Evolutionary conservation across 2,888 invertebrate genomes (phyloP).

Genomic region (Noctua janthe): DNA sequence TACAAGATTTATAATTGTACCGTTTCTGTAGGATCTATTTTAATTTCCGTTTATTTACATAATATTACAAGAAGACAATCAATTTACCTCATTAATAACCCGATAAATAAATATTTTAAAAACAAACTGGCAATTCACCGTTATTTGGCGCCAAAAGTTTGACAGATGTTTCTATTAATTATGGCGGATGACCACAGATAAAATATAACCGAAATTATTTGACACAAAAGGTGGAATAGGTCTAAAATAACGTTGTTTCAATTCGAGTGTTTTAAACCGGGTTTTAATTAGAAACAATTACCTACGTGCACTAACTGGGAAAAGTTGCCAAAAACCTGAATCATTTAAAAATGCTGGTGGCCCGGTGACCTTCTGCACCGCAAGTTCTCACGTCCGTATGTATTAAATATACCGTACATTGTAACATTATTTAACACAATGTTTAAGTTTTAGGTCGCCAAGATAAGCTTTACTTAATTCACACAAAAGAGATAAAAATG

Average conservation of each 20-base stretch:
- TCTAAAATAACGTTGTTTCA: slow-evolving; percentile 30
- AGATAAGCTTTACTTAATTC: slow-evolving; percentile 68
- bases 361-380: slow-evolving; percentile 69
- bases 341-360: slow-evolving; percentile 60
- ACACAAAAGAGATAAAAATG: slow-evolving; percentile 55
- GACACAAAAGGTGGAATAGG: not conserved
- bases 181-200: slow-evolving; percentile 28
- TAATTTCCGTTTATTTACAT: slow-evolving; percentile 39
- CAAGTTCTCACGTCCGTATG: slow-evolving; percentile 71
- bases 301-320: slow-evolving; percentile 50
- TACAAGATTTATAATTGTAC: slow-evolving; percentile 41
- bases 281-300: slow-evolving; percentile 59
- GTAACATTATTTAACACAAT: slow-evolving; percentile 75
- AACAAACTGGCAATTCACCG: slow-evolving; percentile 12
- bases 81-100: slow-evolving; percentile 36
- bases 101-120: slow-evolving; percentile 21
- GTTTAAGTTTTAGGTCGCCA: slow-evolving; percentile 69
- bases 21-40: slow-evolving; percentile 23
- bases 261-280: slow-evolving; percentile 33
- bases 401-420: slow-evolving; percentile 65
- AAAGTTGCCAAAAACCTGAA: slow-evolving; percentile 52
- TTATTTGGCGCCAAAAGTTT: slow-evolving; percentile 47
- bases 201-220: slow-evolving; percentile 14
- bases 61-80: slow-evolving; percentile 19
- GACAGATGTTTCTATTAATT: slow-evolving; percentile 43